A percentile compares a stretch with the other conserved stretches of the same genome.
Evolutionary conservation across 2,888 invertebrate species (phyloP).

Genomic region (Polyommatus iphigenia): DNA sequence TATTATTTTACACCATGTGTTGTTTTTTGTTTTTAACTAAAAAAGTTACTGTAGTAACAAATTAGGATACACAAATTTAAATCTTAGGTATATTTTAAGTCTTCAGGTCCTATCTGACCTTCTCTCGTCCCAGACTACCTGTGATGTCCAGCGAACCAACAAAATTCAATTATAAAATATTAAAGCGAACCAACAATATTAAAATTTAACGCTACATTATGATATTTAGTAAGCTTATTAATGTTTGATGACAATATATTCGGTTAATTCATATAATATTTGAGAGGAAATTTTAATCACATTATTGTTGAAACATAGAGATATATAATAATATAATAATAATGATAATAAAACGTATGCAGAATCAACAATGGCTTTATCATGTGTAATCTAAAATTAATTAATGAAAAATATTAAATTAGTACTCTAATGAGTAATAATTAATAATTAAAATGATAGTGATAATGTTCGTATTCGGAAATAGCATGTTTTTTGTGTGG

Average conservation of each 20-base stretch:
- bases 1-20: no score
- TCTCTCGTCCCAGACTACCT: background rate
- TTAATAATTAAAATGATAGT: background rate
- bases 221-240: background rate
- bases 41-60: no score
- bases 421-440: background rate
- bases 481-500: background rate
- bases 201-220: background rate
- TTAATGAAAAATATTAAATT: background rate
- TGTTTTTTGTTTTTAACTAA: no score
- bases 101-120: background rate
- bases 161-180: background rate
- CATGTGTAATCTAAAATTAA: conserved; percentile 23
- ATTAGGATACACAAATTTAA: background rate
- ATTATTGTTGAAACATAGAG: background rate
- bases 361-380: background rate
- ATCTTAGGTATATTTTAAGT: background rate
- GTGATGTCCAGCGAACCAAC: background rate
- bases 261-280: background rate
- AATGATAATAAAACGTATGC: background rate
- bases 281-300: background rate
- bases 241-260: background rate
- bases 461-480: background rate
- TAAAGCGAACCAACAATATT: background rate
- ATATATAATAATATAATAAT: no score